Evolutionary conservation across 2,113 vertebrate species (phyloP).

Genomic region (Holacanthus passer): DNA sequence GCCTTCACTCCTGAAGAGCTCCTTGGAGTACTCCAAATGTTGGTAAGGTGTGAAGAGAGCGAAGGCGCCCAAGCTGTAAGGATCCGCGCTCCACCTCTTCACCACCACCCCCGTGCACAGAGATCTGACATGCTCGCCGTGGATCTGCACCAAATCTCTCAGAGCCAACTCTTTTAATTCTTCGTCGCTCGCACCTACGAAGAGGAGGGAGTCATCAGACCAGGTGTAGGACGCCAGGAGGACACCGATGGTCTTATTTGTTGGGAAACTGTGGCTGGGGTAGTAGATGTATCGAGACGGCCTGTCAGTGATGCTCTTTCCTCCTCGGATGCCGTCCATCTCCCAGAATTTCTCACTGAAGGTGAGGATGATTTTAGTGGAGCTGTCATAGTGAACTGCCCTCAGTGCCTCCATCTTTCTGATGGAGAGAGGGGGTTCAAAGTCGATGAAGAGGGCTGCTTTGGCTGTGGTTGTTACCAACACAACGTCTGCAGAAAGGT

Average conservation of each 20-base stretch:
- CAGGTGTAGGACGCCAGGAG: conserved; percentile 87
- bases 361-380: conserved; percentile 84
- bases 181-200: conserved; percentile 62
- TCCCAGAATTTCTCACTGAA: conserved; percentile 86
- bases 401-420: conserved; percentile 79
- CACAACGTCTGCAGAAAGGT: conserved; percentile 57
- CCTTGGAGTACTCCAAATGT: conserved; percentile 60
- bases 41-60: conserved; percentile 86
- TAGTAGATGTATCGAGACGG: conserved; percentile 86
- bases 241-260: conserved; percentile 34
- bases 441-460: conserved; percentile 81
- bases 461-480: conserved; percentile 83
- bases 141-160: conserved; percentile 80
- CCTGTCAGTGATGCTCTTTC: conserved; percentile 81
- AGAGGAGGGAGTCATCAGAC: conserved; percentile 78
- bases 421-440: conserved; percentile 73
- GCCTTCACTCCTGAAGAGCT: conserved; percentile 76
- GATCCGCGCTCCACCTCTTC: conserved; percentile 85
- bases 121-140: conserved; percentile 57
- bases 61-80: conserved; percentile 77
- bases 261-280: conserved; percentile 83
- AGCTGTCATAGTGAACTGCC: conserved; percentile 78
- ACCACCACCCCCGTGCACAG: conserved; percentile 68
- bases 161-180: conserved; percentile 71
- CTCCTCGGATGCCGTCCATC: conserved; percentile 41